phyloP scores from a whole-genome alignment of 2,113 vertebrate genomes.

The Otis tarda region DNA sequence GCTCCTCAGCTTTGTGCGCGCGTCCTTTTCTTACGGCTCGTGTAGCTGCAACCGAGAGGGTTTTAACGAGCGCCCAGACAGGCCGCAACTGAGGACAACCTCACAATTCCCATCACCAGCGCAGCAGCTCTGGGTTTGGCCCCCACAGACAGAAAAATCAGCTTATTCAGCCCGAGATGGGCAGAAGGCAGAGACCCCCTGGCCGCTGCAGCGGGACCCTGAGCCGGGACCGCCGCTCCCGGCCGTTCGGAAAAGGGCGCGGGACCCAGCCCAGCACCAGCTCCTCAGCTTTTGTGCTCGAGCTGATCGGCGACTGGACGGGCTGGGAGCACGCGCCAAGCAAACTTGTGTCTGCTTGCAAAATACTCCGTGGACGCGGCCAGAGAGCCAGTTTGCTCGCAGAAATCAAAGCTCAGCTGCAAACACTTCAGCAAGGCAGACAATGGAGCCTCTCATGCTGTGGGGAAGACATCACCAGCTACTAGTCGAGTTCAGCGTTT shows the following conservation, averaged over 20 bases:
- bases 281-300: background rate
- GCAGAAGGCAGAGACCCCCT: background rate
- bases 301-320: fast-evolving
- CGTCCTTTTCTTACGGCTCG: background rate
- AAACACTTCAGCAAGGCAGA: background rate
- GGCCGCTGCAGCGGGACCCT: background rate
- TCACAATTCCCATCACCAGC: background rate
- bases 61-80: background rate
- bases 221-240: fast-evolving
- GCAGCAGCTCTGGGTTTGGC: background rate
- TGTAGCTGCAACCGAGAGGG: fast-evolving
- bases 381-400: background rate
- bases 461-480: background rate
- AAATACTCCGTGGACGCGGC: background rate
- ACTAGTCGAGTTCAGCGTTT: background rate
- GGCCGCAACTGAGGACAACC: background rate
- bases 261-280: background rate
- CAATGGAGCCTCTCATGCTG: background rate
- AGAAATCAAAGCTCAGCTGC: constrained; percentile 45
- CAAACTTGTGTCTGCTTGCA: background rate
- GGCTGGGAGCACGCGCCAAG: background rate
- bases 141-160: background rate
- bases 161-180: background rate
- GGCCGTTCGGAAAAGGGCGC: background rate
- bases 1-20: background rate